A percentile compares a stretch with the other conserved stretches of the same genome.
These are phyloP conservation scores for Centropus unirufus DNA, from an alignment of 2,113 vertebrate genomes.

Conservation along the genomic window DNA sequence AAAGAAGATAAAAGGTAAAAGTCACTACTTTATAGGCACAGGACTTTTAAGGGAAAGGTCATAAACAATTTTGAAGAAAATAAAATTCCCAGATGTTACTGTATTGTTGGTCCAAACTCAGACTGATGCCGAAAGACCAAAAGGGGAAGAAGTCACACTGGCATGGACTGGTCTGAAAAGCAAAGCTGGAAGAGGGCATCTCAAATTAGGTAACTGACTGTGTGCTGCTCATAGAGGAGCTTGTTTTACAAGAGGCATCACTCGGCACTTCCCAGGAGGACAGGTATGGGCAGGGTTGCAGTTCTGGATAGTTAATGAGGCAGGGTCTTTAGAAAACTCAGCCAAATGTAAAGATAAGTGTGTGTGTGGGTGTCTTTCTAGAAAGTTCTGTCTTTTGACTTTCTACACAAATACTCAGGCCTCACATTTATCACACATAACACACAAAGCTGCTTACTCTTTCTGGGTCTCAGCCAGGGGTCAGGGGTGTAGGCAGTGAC, in stretches of 20 bases:
- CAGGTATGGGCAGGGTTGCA: not conserved
- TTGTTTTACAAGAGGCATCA: not conserved
- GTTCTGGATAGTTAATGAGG: not conserved
- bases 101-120: not conserved
- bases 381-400: not conserved
- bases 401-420: not conserved
- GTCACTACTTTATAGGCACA: rapidly evolving
- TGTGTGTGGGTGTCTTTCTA: not conserved
- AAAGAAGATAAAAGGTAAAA: not conserved
- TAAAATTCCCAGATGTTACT: not conserved
- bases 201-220: not conserved
- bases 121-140: not conserved
- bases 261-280: not conserved
- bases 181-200: not conserved
- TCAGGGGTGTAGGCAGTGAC: not conserved
- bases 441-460: not conserved
- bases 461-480: not conserved
- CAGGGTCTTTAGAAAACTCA: not conserved
- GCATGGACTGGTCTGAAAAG: not conserved
- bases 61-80: not conserved
- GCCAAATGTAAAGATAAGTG: not conserved
- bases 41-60: not conserved
- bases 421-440: not conserved
- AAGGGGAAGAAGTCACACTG: not conserved
- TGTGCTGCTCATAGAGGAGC: not conserved